Percentiles rank a stretch among this genome's conserved stretches.
Evolutionary conservation across 2,113 vertebrate genomes (phyloP).

Genomic region (Corydoras sp.): DNA sequence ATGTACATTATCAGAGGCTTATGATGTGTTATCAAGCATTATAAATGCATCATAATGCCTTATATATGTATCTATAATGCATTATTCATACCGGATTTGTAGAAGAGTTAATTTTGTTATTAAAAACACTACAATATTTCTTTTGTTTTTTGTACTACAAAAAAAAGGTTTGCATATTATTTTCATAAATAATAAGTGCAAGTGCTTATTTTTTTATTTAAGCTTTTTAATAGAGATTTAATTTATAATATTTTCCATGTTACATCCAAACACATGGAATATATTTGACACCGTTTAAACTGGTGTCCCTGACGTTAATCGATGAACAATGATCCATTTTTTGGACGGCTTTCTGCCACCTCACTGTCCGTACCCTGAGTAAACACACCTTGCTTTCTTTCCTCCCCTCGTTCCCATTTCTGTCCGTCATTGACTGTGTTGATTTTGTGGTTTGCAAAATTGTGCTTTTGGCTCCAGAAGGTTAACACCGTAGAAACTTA

Average conservation of each 20-base stretch:
- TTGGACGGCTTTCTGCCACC: background rate
- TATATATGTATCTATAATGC: too few relatives aligned
- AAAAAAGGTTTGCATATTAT: too few relatives aligned
- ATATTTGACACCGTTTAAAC: background rate
- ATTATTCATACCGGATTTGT: too few relatives aligned
- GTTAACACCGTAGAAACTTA: conserved; percentile 77
- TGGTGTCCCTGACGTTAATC: background rate
- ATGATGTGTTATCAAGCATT: background rate
- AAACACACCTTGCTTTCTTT: conserved; percentile 39
- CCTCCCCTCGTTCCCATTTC: conserved; percentile 34
- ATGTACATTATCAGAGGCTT: too few relatives aligned
- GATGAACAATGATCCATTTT: conserved; percentile 26
- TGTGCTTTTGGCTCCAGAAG: conserved; percentile 71
- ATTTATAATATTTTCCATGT: background rate
- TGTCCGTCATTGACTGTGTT: conserved; percentile 71
- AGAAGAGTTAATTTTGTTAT: too few relatives aligned
- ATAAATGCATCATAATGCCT: too few relatives aligned
- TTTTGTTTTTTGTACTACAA: too few relatives aligned
- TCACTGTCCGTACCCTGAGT: conserved; percentile 23
- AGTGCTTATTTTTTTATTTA: too few relatives aligned
- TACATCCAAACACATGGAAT: background rate
- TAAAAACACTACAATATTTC: too few relatives aligned
- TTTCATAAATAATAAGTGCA: too few relatives aligned
- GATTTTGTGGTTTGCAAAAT: conserved; percentile 85
- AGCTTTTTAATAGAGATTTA: too few relatives aligned